Base-by-base conservation (phyloP, 2,113 vertebrate genomes). In the Lycaon pictus region DNA sequence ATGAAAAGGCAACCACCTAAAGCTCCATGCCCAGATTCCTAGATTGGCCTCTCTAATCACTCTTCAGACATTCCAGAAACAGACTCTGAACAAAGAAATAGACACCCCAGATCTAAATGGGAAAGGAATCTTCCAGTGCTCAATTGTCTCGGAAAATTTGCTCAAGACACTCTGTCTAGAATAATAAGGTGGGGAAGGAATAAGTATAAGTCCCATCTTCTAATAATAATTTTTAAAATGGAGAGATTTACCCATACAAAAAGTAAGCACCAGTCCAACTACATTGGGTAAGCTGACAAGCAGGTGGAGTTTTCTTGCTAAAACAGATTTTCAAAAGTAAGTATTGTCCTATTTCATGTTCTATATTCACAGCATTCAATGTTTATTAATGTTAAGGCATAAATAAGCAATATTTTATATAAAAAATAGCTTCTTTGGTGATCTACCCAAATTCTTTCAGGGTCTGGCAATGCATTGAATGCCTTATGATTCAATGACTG, bases 381-480 rank as follows among this genome's bases (percentile, higher is more conserved):
- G 35, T 81, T 80, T 74, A 56, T 76, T 69, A 69, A 43, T 20
- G 20, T 58, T 56, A 91, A 82, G 3, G 27, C 55, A 91, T 79
- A 84, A 88, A 91, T 35, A 79, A 88, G 35, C 9, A 71, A 51
- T 83, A 76, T 16, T 4, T 56, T 76, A 82, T 90, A 29, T 51
- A 27, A 92, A 97, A 95, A 69, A 76, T 29, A 93, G 95, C 65
- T 88, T 93, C 51, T 60, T 93, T 58, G 88, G 35, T 88, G 83
- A 74, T 22, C 7, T 80, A 84, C 22, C 29, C 65, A 92, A 37
- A 76, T 92, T 89, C 27, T 92, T 92, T 80, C 48, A 58, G 56
- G 58, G 25, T 55, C 77, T 80, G n/a, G 32, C 56, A 95, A 96
- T 56, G 17, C 29, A 27, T 4, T 90, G n/a, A 88, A 74, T 63